phyloP scores from a whole-genome alignment of 1,140 invertebrate genomes.

The Holotrichia oblita region DNA sequence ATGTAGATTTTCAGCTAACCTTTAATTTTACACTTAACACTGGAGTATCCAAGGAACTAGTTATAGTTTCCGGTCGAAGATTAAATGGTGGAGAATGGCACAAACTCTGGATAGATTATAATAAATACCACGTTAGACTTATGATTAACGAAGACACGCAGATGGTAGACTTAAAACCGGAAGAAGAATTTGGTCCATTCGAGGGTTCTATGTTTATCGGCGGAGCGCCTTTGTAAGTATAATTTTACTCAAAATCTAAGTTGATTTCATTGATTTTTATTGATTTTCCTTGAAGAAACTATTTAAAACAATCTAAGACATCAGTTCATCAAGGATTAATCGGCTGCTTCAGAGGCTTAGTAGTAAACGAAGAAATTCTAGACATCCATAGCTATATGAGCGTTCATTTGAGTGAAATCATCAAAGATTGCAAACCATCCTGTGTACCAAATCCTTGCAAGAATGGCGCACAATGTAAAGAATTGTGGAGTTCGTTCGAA shows the following conservation, averaged over 20 bases:
- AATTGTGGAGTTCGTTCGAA: conserved; percentile 91
- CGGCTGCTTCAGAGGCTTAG: conserved; percentile 90
- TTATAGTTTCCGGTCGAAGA: conserved; percentile 81
- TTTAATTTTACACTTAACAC: conserved; percentile 92
- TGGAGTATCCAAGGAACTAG: conserved; percentile 78
- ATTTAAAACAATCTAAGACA: conserved; percentile 71
- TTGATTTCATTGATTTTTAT: not conserved
- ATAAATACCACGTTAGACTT: conserved; percentile 91
- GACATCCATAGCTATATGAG: conserved; percentile 94
- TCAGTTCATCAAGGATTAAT: conserved; percentile 88
- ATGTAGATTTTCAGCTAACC: conserved; percentile 81
- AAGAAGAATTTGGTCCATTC: conserved; percentile 90
- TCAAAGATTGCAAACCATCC: conserved; percentile 91
- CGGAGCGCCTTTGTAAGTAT: conserved; percentile 82
- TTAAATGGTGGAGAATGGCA: conserved; percentile 95
- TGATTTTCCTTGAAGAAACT: conserved; percentile 11
- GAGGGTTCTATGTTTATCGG: conserved; percentile 94
- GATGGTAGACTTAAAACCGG: conserved; percentile 84
- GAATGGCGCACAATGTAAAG: conserved; percentile 89
- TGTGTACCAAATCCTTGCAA: conserved; percentile 94
- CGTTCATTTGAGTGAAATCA: conserved; percentile 89
- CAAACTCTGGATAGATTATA: conserved; percentile 93
- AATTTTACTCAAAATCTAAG: not conserved
- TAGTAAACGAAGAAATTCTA: conserved; percentile 89
- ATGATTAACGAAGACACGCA: conserved; percentile 90